These are phyloP conservation scores for Sinhomidia bicolor DNA, from an alignment of 2,888 invertebrate genomes.

Conservation along the genomic window DNA sequence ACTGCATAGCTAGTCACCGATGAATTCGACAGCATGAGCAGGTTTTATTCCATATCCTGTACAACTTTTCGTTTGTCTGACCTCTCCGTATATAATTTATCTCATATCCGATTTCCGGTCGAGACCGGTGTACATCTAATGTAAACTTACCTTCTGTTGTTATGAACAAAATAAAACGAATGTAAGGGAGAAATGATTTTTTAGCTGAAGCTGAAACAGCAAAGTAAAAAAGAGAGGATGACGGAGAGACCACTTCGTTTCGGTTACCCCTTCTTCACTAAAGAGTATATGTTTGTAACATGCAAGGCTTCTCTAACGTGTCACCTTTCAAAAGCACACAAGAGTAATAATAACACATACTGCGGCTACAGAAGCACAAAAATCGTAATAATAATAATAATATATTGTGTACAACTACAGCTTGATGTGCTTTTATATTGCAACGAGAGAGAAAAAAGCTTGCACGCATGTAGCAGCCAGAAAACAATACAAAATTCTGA, in stretches of 20 bases:
- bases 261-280: too few relatives aligned
- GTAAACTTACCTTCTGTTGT: neutral
- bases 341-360: neutral
- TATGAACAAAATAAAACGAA: neutral
- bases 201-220: neutral
- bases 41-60: neutral
- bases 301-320: too few relatives aligned
- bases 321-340: neutral
- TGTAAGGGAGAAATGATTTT: neutral
- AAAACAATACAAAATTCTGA: neutral
- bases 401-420: neutral
- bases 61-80: conserved; percentile 30
- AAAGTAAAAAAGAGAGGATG: too few relatives aligned
- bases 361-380: too few relatives aligned
- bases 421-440: neutral
- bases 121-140: conserved; percentile 45
- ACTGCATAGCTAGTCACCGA: neutral
- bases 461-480: conserved; percentile 15
- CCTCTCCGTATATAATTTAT: conserved; percentile 73
- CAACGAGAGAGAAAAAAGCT: neutral
- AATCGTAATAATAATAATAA: neutral
- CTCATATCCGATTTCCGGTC: conserved; percentile 79
- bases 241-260: too few relatives aligned
- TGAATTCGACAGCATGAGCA: conserved; percentile 37
- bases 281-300: too few relatives aligned